A percentile compares a stretch with the other conserved stretches of the same genome.
These are phyloP conservation scores for Saccostrea echinata DNA, from an alignment of 1,140 invertebrate species.

Conservation along the genomic window DNA sequence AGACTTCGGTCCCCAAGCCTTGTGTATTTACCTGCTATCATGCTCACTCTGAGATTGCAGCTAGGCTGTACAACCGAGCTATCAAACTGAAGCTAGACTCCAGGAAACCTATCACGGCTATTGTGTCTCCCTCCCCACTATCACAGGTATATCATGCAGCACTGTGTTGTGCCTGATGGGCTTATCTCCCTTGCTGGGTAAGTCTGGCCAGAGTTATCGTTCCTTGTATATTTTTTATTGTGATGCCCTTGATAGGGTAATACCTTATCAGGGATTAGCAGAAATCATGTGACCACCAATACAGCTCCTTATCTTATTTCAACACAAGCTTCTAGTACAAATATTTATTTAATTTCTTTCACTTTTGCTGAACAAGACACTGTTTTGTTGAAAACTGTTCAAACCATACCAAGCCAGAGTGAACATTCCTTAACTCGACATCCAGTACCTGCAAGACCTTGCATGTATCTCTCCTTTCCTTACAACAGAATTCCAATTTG, in stretches of 20 bases:
- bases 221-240: constrained; percentile 33
- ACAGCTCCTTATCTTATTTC: constrained; percentile 19
- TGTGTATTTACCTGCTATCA: neutral
- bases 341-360: constrained; percentile 40
- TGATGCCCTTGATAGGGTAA: constrained; percentile 22
- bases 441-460: neutral
- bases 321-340: constrained; percentile 24
- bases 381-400: constrained; percentile 22
- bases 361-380: constrained; percentile 9
- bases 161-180: neutral
- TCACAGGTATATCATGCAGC: neutral
- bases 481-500: neutral
- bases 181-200: constrained; percentile 12
- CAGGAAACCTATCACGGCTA: constrained; percentile 17
- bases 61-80: neutral
- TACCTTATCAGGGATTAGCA: neutral
- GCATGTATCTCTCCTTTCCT: neutral
- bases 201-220: constrained; percentile 15
- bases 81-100: neutral
- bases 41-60: neutral
- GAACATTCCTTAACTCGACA: neutral
- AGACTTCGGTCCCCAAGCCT: neutral
- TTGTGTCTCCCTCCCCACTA: constrained; percentile 30
- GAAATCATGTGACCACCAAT: constrained; percentile 13
- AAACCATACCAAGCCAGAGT: neutral